Evolutionary conservation across 2,113 vertebrate genomes (phyloP).

Genomic region (Muscicapa adusta): DNA sequence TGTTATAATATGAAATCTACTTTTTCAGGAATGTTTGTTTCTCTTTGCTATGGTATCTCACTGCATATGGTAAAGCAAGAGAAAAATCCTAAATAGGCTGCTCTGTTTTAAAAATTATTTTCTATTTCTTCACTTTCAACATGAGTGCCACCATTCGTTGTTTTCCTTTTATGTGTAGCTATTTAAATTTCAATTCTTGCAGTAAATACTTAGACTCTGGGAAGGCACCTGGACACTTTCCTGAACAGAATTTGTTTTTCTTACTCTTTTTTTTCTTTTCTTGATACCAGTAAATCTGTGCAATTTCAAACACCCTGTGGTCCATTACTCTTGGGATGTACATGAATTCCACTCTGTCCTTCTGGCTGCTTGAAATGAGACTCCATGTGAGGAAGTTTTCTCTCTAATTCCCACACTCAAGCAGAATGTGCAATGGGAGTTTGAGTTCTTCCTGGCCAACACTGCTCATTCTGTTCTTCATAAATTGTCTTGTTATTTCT

Average conservation of each 20-base stretch:
- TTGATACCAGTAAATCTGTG: neutral
- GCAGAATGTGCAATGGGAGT: constrained; percentile 53
- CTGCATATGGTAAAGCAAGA: neutral
- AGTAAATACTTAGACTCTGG: neutral
- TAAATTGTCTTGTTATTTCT: constrained; percentile 71
- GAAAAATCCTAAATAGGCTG: neutral
- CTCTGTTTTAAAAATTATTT: neutral
- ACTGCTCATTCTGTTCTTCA: constrained; percentile 57
- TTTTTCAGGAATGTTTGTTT: neutral
- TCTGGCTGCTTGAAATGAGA: neutral
- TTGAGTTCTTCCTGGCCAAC: constrained; percentile 31
- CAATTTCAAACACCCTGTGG: neutral
- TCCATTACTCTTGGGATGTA: neutral
- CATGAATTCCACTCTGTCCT: neutral
- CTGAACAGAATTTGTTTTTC: neutral
- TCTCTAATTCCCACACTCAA: constrained; percentile 30
- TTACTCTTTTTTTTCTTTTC: neutral
- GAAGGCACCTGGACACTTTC: neutral
- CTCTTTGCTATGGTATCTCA: neutral
- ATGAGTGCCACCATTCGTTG: neutral
- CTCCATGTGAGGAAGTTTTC: constrained; percentile 18
- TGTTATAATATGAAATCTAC: neutral
- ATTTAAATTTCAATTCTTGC: neutral
- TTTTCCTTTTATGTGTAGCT: neutral
- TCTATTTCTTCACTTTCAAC: neutral